These are phyloP conservation scores for Aleiodes leptofemur DNA, from an alignment of 2,888 invertebrate species.

Conservation along the genomic window DNA sequence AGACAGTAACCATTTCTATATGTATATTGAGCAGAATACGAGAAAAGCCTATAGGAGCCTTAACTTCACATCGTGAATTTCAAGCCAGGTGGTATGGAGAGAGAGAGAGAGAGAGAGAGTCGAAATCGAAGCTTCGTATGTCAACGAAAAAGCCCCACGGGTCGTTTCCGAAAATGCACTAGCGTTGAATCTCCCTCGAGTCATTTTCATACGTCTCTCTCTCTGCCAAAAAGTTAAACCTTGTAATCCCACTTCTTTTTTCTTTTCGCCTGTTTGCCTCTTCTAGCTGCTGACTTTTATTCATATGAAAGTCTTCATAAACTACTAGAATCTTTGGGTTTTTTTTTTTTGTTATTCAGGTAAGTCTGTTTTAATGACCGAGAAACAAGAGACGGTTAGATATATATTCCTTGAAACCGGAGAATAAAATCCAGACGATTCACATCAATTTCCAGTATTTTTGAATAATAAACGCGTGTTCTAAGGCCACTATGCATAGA, in stretches of 20 bases:
- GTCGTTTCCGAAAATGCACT: constrained; percentile 2
- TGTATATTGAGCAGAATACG: constrained; percentile 25
- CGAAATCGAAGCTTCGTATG: constrained; percentile 38
- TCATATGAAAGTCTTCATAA: no score
- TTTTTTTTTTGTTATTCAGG: constrained; percentile 6
- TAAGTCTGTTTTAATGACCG: constrained; percentile 16
- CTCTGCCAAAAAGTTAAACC: neutral
- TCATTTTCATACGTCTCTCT: constrained; percentile 29
- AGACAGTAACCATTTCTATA: constrained; percentile 27
- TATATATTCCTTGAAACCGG: no score
- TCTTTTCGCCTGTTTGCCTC: neutral
- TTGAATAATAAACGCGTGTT: constrained; percentile 9
- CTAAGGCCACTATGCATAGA: neutral
- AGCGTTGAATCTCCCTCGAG: constrained; percentile 1
- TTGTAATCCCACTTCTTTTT: neutral
- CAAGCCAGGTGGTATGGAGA: neutral
- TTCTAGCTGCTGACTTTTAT: neutral
- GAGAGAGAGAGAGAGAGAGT: constrained; percentile 23
- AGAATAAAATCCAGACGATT: neutral
- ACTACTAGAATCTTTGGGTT: no score
- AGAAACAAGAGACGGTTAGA: neutral
- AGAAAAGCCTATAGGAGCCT: constrained; percentile 25
- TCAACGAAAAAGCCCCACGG: constrained; percentile 19
- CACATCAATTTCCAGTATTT: neutral
- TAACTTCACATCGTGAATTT: constrained; percentile 25